These are phyloP conservation scores for Leptarthrus brevirostris DNA, from an alignment of 2,888 invertebrate species.

Conservation along the genomic window DNA sequence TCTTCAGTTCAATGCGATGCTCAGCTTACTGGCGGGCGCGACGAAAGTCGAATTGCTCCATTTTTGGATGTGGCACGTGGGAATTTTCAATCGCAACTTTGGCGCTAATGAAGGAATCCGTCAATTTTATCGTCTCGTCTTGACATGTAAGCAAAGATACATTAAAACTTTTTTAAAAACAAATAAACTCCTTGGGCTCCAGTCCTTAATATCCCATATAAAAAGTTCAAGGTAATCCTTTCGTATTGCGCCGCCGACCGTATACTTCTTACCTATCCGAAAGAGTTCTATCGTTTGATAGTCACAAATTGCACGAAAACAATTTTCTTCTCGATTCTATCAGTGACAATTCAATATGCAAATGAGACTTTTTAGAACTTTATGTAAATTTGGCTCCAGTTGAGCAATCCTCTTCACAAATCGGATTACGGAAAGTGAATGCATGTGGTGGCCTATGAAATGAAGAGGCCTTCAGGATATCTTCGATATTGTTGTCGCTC, in stretches of 20 bases:
- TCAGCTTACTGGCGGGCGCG: no score
- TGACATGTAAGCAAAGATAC: not conserved
- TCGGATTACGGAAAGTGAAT: slow-evolving; percentile 37
- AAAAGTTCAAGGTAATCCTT: no score
- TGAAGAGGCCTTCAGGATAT: slow-evolving; percentile 8
- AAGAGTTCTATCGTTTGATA: not conserved
- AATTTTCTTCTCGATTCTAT: slow-evolving; percentile 19
- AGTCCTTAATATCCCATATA: no score
- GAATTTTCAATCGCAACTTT: no score
- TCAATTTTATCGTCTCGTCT: not conserved
- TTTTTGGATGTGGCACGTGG: no score
- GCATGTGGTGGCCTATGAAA: slow-evolving; percentile 32
- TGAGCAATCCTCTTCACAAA: slow-evolving; percentile 45
- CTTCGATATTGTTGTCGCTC: not conserved
- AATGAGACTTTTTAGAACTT: slow-evolving; percentile 21
- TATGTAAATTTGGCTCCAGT: slow-evolving; percentile 33
- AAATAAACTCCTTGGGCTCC: not conserved
- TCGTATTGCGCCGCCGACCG: no score
- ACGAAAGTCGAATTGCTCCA: no score
- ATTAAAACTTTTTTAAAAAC: not conserved
- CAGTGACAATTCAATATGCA: slow-evolving; percentile 43
- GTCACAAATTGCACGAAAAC: slow-evolving; percentile 32
- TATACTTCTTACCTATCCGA: no score
- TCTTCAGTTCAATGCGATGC: not conserved
- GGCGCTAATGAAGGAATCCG: not conserved